These are phyloP conservation scores for Ophion ellenae DNA, from an alignment of 2,888 invertebrate species.

Conservation along the genomic window DNA sequence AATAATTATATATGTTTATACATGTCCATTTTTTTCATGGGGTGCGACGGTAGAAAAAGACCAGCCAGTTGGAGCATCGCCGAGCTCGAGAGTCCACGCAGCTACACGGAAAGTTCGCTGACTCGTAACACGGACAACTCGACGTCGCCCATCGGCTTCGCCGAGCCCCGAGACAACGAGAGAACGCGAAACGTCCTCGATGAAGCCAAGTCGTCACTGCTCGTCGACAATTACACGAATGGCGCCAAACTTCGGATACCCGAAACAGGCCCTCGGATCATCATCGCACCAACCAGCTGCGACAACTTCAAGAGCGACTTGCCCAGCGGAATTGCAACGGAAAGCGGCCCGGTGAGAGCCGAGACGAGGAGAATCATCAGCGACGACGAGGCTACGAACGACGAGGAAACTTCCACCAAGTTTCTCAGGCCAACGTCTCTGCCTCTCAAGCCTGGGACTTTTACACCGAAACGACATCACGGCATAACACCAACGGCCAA, in stretches of 20 bases:
- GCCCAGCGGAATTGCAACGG: slow-evolving; percentile 63
- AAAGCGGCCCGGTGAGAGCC: no score
- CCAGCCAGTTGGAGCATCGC: slow-evolving; percentile 72
- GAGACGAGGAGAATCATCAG: neutral
- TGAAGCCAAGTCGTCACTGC: slow-evolving; percentile 5
- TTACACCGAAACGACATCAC: slow-evolving; percentile 92
- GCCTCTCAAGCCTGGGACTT: slow-evolving; percentile 93
- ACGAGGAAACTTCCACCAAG: slow-evolving; percentile 85
- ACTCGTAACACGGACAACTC: slow-evolving; percentile 33
- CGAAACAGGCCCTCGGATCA: slow-evolving; percentile 61
- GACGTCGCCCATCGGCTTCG: slow-evolving; percentile 56
- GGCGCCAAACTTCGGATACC: slow-evolving; percentile 59
- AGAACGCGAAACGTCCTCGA: slow-evolving; percentile 22
- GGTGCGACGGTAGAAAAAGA: slow-evolving; percentile 72
- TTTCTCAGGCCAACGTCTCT: slow-evolving; percentile 93
- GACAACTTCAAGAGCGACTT: slow-evolving; percentile 74
- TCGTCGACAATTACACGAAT: slow-evolving; percentile 58
- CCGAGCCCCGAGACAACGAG: slow-evolving; percentile 55
- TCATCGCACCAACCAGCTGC: slow-evolving; percentile 65
- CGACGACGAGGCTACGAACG: slow-evolving; percentile 15
- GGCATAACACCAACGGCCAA: slow-evolving; percentile 93
- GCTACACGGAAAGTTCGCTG: slow-evolving; percentile 34
- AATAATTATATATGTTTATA: no score
- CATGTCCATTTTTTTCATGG: no score
- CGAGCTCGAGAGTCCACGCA: slow-evolving; percentile 71